phyloP scores from a whole-genome alignment of 2,888 invertebrate species.

The Orgyia antiqua region DNA sequence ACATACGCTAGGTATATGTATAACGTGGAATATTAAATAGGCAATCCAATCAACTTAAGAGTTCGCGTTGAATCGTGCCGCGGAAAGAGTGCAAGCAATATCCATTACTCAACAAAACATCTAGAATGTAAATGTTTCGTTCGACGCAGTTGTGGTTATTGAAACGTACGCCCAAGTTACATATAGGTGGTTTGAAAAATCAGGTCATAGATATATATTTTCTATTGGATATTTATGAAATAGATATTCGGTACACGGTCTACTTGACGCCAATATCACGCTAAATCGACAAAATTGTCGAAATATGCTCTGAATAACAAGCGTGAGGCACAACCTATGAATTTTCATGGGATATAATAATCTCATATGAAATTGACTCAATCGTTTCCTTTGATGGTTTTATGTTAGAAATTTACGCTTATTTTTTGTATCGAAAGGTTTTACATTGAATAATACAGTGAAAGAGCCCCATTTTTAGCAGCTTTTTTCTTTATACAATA shows the following conservation, averaged over 20 bases:
- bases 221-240: slow-evolving; percentile 5
- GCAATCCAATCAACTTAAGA: slow-evolving; percentile 44
- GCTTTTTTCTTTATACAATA: no score
- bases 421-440: no score
- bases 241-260: slow-evolving; percentile 15
- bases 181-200: slow-evolving; percentile 12
- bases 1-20: no score
- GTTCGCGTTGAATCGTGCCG: slow-evolving; percentile 29
- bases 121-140: slow-evolving; percentile 13
- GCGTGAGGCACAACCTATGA: background rate
- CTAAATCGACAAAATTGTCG: slow-evolving; percentile 13
- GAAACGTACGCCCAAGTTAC: slow-evolving; percentile 15
- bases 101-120: slow-evolving; percentile 40
- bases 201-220: slow-evolving; percentile 9
- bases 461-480: no score
- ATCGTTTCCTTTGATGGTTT: no score
- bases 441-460: no score
- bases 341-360: background rate
- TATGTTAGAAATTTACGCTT: no score
- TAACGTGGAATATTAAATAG: slow-evolving; percentile 23
- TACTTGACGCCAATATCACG: slow-evolving; percentile 9
- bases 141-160: slow-evolving; percentile 11
- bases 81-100: slow-evolving; percentile 39
- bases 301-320: slow-evolving; percentile 18
- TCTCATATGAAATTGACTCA: no score